These are phyloP conservation scores for Drosophila eohydei DNA, from an alignment of 2,888 invertebrate genomes.

Conservation along the genomic window DNA sequence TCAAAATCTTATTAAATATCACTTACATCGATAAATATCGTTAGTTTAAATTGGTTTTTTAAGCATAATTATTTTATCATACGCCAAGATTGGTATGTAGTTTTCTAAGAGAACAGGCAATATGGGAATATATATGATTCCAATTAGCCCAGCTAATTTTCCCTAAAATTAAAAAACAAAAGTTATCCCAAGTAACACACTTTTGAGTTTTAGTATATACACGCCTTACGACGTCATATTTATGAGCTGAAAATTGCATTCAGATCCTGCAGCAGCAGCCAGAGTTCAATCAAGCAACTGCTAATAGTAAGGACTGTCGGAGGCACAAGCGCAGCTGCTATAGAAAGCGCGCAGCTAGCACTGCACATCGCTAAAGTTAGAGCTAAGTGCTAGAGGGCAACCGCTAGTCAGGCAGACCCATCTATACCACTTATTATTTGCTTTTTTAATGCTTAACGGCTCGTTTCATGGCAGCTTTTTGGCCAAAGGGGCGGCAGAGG, in stretches of 20 bases:
- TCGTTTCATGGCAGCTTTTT: slow-evolving; percentile 52
- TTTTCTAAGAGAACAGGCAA: neutral
- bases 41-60: neutral
- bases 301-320: neutral
- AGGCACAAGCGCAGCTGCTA: neutral
- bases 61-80: neutral
- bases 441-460: slow-evolving; percentile 49
- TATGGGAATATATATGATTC: neutral
- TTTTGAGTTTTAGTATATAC: too few species aligned
- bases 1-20: neutral
- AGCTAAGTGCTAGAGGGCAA: too few species aligned
- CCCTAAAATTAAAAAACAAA: neutral
- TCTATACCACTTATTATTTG: neutral
- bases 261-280: neutral
- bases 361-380: too few species aligned
- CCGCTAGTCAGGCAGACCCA: neutral
- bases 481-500: slow-evolving; percentile 18
- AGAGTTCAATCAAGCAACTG: neutral
- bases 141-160: too few species aligned
- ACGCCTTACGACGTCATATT: neutral
- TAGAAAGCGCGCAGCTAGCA: too few species aligned
- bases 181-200: too few species aligned
- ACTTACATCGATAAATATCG: neutral
- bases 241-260: neutral
- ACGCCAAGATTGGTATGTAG: neutral